A percentile compares a stretch with the other conserved stretches of the same genome.
phyloP scores from a whole-genome alignment of 2,888 invertebrate species.

The Nemotelus nigrinus region DNA sequence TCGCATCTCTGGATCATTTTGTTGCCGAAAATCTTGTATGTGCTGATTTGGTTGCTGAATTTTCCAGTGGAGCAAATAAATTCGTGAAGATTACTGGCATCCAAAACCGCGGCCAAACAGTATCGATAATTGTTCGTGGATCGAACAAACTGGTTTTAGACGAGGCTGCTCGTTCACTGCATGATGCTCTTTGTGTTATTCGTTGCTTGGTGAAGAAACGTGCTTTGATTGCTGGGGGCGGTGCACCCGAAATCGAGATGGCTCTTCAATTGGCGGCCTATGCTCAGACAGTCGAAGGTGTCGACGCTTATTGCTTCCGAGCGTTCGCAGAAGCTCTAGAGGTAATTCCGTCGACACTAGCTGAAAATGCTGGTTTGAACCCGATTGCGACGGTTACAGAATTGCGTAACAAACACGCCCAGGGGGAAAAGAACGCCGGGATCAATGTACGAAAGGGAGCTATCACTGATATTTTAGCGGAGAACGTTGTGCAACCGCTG shows the following conservation, averaged over 20 bases:
- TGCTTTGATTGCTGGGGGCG: constrained; percentile 94
- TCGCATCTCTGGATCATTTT: constrained; percentile 99
- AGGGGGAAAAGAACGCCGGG: constrained; percentile 86
- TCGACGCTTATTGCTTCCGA: constrained; percentile 94
- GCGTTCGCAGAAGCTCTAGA: constrained; percentile 97
- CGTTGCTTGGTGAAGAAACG: constrained; percentile 95
- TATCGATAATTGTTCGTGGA: constrained; percentile 89
- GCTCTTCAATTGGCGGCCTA: constrained; percentile 83
- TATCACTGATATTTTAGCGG: constrained; percentile 95
- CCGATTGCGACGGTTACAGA: constrained; percentile 97
- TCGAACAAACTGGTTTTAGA: constrained; percentile 88
- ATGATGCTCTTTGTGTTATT: constrained; percentile 91
- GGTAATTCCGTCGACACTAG: constrained; percentile 89
- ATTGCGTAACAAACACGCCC: constrained; percentile 91
- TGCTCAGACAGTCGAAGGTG: constrained; percentile 86
- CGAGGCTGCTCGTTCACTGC: constrained; percentile 90
- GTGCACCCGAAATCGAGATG: constrained; percentile 96
- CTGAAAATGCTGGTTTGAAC: constrained; percentile 89
- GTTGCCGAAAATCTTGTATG: constrained; percentile 88
- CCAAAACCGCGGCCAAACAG: constrained; percentile 86
- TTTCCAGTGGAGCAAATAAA: constrained; percentile 86
- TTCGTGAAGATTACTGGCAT: constrained; percentile 94
- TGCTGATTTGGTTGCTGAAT: constrained; percentile 95
- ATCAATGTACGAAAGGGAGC: constrained; percentile 97
- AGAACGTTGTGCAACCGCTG: constrained; percentile 97